Percentiles rank a stretch among this genome's conserved stretches.
Conservation (phyloP, 2,888 invertebrate species). For the Congeria kusceri region DNA sequence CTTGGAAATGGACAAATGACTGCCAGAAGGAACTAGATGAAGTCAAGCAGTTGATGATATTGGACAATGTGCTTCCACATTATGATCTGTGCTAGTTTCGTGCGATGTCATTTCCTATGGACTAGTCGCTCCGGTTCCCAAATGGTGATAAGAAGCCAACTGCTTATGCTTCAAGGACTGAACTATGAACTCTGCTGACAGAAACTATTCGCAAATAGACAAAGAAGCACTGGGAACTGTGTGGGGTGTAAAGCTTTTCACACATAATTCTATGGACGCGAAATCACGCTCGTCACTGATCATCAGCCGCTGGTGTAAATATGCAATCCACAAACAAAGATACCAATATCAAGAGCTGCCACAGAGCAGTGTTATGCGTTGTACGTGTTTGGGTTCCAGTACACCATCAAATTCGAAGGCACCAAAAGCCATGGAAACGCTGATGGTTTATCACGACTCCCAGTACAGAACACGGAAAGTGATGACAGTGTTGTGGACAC, state of each 20-base stretch:
- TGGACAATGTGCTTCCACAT: slow-evolving; percentile 13
- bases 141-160: slow-evolving; percentile 50
- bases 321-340: slow-evolving; percentile 46
- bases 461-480: slow-evolving; percentile 3
- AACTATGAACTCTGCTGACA: slow-evolving; percentile 58
- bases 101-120: slow-evolving; percentile 78
- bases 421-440: slow-evolving; percentile 36
- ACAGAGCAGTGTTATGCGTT: slow-evolving; percentile 34
- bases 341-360: slow-evolving; percentile 48
- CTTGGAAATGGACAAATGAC: slow-evolving; percentile 34
- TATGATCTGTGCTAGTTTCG: slow-evolving; percentile 4
- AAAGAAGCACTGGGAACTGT: slow-evolving; percentile 84
- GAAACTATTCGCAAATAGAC: slow-evolving; percentile 80
- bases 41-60: slow-evolving; percentile 18
- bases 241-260: slow-evolving; percentile 84
- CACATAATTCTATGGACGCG: slow-evolving; percentile 82
- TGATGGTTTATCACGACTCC: slow-evolving; percentile 38
- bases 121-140: slow-evolving; percentile 59
- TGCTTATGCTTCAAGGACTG: slow-evolving; percentile 67
- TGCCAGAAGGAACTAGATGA: slow-evolving; percentile 10
- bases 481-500: neutral
- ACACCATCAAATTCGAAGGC: slow-evolving; percentile 14
- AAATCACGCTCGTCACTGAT: slow-evolving; percentile 80
- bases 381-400: slow-evolving; percentile 17
- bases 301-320: slow-evolving; percentile 52